Evolutionary conservation across 2,888 invertebrate species (phyloP).

Genomic region (Adelognathus sp.): DNA sequence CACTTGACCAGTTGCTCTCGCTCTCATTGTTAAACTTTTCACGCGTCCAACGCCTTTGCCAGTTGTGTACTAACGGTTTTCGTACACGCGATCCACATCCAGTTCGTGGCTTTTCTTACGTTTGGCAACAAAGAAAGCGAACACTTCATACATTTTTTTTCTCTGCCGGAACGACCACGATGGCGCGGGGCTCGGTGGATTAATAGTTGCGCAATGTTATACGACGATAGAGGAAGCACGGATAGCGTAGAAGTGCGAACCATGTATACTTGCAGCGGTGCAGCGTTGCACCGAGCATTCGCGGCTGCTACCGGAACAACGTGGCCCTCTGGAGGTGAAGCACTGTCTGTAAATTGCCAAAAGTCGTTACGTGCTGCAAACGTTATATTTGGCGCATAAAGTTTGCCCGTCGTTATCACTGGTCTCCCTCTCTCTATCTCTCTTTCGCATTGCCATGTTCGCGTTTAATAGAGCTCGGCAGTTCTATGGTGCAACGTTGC

Average conservation of each 20-base stretch:
- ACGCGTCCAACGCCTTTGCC: slow-evolving; percentile 11
- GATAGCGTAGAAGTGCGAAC: not conserved
- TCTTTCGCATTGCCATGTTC: not conserved
- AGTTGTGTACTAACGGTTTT: too few relatives aligned
- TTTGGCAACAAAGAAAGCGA: slow-evolving; percentile 9
- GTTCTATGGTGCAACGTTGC: not conserved
- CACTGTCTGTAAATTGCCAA: slow-evolving; percentile 30
- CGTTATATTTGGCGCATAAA: slow-evolving; percentile 42
- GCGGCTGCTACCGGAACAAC: not conserved
- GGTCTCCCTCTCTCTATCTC: too few relatives aligned
- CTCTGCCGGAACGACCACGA: not conserved
- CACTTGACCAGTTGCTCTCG: slow-evolving; percentile 12
- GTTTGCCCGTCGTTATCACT: slow-evolving; percentile 25
- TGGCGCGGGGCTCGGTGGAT: not conserved
- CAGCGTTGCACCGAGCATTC: not conserved
- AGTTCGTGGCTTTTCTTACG: not conserved
- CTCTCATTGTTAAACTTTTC: slow-evolving; percentile 48
- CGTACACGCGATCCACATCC: not conserved
- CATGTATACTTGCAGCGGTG: not conserved
- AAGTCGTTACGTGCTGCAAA: slow-evolving; percentile 39
- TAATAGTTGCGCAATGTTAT: slow-evolving; percentile 1
- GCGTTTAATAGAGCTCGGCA: slow-evolving; percentile 29
- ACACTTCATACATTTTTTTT: slow-evolving; percentile 19
- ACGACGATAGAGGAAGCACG: not conserved
- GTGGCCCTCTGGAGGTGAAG: not conserved